Base-by-base conservation (phyloP, 64 coral and sea anemone genomes). In the Actinia tenebrosa region DNA sequence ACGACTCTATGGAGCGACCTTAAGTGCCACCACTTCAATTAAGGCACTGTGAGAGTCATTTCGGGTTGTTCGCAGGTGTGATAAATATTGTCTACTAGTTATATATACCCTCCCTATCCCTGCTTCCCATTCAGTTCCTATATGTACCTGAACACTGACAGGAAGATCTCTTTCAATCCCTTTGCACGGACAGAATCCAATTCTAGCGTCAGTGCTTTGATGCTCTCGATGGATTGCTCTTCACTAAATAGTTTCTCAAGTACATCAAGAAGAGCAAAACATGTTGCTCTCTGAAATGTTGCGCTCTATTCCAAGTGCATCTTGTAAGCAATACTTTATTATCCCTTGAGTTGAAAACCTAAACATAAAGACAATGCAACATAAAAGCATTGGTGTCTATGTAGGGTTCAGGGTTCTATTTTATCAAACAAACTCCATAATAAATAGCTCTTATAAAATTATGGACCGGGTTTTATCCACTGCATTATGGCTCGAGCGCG, bases 281-380 rank as follows among this genome's bases (percentile, higher is more conserved):
- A 79, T 30, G 86, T 87, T 27, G 86, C 56, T 56, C 86, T 47
- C 53, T 87, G 86, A 16, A 37, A 37, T 37, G 30, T 37, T 37
- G 30, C 30, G 30, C 30, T 78, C 14, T 53, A 56, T 25, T 53
- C 86, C 86, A 78, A 87, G 71, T 46, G n/a, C 50, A 87, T 87
- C 71, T 30, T 58, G 86, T 52, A 87, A 79, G 56, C 86, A 87
- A 77, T 87, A 87, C 53, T 87, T 87, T 11, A 87, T 30, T 23
- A 87, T 87, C 25, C 86, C 86, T 56, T 87, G 86, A 27, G 69
- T 87, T 30, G 30, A 47, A 22, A 17, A 87, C 86, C 86, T 87
- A 53, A 72, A 72, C 8, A 58, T 58, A 58, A 58, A 58, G 55
- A 58, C 55, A 58, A 15, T 15, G 55, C 55, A 58, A 58, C 30